Evolutionary conservation across 64 coral and sea anemone genomes (phyloP), one percentile per base, ranked within the genome.

Genomic region (Porites australiensis): DNA sequence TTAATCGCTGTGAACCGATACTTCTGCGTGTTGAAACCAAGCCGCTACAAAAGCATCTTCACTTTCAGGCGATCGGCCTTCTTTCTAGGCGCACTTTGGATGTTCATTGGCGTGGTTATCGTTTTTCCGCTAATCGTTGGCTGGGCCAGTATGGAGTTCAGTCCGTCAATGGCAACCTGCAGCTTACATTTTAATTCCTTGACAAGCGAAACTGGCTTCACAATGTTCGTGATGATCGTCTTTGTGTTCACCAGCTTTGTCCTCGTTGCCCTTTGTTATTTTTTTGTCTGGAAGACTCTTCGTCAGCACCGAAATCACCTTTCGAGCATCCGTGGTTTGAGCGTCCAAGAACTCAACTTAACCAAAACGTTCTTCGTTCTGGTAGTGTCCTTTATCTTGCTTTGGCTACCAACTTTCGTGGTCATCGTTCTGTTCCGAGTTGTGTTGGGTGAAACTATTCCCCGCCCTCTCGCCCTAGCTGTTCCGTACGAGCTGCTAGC

Each of bases 1-100:
- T 78, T 89, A 61, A 89, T 78, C 45, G 87, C 87, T 13, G 21
- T 77, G 55, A 89, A 77, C 16, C 70, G 87, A 48, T 89, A 64
- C 19, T 89, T 89, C 53, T 74, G 55, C 4, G 74, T 75, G 21
- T 16, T 88, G 48, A 72, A 61, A 48, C 70, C 86, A 57, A 63
- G 69, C 10, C 10, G 55, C 50, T 92, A 92, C 67, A 83, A 76
- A 37, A 50, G 43, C 14, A 68, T 92, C 53, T 92, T 92, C 82
- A 87, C 90, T 10, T 14, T 49, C 60, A 75, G 23, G 6, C 60
- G 82, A 13, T 86, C 90, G 2, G 68, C 83, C 44, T 46, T 70
- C 21, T 77, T 92, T 48, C 64, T 92, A 50, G 23, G 16, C 8
- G 60, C 82, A 13, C 72, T 92, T 23, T 92, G 82, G 90, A 8